Evolutionary conservation across 1,140 invertebrate genomes (phyloP), one percentile per base, ranked within the genome.

Genomic region (Apis mellifera): DNA sequence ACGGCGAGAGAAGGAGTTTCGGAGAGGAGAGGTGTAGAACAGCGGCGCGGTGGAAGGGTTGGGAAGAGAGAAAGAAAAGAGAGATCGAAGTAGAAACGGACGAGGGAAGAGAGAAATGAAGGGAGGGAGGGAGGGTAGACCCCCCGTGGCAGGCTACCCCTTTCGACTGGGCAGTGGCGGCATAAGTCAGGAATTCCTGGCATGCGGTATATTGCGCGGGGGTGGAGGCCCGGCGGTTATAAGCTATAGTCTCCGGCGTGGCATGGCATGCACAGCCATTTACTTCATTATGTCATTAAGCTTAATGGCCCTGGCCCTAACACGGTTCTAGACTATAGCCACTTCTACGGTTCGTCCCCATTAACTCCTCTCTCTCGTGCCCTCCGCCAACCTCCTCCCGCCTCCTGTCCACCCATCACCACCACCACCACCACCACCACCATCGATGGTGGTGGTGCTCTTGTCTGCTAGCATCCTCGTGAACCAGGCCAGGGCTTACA

Each of bases 241-340:
- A 93, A 93, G 93, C 93, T 93, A 94, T 92, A 93, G 92, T 92
- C 92, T 87, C 75, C 78, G 86, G 88, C 88, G 78, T 89, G 88
- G 91, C 90, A 92, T 91, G 92, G 93, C 91, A 93, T 93, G 93
- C 93, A 93, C 93, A 94, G 93, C 93, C 93, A 94, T 94, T 94
- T 94, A 94, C 93, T 94, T 94, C 93, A 94, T 94, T 94, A 94
- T 94, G 93, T 94, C 93, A 94, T 94, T 94, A 94, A 94, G 93
- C 93, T 94, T 94, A 94, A 94, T 94, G 94, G 93, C 90, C 91
- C 91, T 90, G 90, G 91, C 91, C 91, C 92, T 94, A 93, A 94
- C 93, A 89, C 91, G 91, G 89, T 90, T 93, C 85, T 92, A 90
- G 92, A 92, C 93, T 93, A 93, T 89, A 93, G 92, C 93, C 91